These are phyloP conservation scores for Herpetotheres cachinnans DNA, from an alignment of 2,113 vertebrate genomes.

Conservation along the genomic window DNA sequence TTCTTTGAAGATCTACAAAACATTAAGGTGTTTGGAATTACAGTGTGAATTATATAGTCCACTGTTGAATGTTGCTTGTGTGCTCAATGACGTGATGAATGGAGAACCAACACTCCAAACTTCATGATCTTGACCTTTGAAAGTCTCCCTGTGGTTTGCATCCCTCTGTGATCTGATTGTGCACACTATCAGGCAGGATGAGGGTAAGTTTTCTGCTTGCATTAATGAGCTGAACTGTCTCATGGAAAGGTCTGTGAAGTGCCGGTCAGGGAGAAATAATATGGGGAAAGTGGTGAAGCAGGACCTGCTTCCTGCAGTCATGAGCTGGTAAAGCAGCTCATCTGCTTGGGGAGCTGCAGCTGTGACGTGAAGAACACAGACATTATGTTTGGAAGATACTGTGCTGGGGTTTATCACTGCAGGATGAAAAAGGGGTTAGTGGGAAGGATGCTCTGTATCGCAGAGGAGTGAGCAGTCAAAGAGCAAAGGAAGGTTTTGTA, in stretches of 20 bases:
- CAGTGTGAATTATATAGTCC: neutral
- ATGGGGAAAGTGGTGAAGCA: neutral
- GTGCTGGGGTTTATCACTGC: neutral
- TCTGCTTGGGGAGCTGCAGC: neutral
- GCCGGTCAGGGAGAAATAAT: neutral
- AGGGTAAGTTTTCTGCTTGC: neutral
- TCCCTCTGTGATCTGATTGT: neutral
- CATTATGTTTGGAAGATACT: neutral
- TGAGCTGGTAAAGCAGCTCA: neutral
- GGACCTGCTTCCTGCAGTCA: neutral
- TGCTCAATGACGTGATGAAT: neutral
- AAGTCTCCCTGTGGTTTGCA: neutral
- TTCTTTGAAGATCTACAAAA: neutral
- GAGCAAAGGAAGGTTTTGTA: neutral
- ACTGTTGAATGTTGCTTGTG: neutral
- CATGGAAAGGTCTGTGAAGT: neutral
- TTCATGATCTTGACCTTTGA: neutral
- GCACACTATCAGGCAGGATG: rapidly evolving
- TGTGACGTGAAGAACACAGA: neutral
- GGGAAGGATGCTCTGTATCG: neutral
- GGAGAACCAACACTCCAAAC: neutral
- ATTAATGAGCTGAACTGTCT: neutral
- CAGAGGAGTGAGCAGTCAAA: neutral
- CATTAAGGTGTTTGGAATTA: neutral
- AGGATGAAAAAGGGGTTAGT: neutral